phyloP scores from a whole-genome alignment of 2,797 vertebrate genomes.

The Esox masquinongy region DNA sequence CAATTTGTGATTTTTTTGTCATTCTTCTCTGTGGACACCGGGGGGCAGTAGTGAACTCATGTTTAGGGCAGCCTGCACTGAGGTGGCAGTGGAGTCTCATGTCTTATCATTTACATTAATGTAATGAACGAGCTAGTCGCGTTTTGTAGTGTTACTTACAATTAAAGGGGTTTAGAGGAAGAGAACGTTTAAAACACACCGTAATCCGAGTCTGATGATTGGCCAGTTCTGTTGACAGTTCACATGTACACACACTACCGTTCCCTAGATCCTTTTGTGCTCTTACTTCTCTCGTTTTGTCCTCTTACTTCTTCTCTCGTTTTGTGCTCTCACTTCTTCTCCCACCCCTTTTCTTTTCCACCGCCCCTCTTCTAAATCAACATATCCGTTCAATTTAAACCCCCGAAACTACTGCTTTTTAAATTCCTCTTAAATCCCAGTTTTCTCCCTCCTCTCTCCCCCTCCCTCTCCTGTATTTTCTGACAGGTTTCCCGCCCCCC shows the following conservation, averaged over 20 bases:
- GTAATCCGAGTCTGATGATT: not conserved
- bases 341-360: constrained; percentile 49
- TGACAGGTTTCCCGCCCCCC: constrained; percentile 75
- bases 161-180: constrained; percentile 15
- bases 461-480: constrained; percentile 62
- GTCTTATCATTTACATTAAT: not conserved
- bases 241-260: not conserved
- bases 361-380: constrained; percentile 35
- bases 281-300: constrained; percentile 36
- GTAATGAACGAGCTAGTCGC: not conserved
- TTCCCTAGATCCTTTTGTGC: constrained; percentile 8
- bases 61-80: not conserved
- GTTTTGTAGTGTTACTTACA: not conserved
- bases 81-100: constrained; percentile 11
- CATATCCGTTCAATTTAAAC: constrained; percentile 62
- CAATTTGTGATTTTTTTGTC: constrained; percentile 28
- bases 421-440: constrained; percentile 78
- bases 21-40: constrained; percentile 56
- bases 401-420: constrained; percentile 59
- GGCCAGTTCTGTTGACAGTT: not conserved
- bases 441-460: constrained; percentile 62
- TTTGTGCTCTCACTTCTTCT: constrained; percentile 49
- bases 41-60: constrained; percentile 75
- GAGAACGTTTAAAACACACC: not conserved
- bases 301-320: constrained; percentile 43